A percentile compares a stretch with the other conserved stretches of the same genome.
Conservation (phyloP, 2,888 invertebrate species). For the Tinea pellionella region DNA sequence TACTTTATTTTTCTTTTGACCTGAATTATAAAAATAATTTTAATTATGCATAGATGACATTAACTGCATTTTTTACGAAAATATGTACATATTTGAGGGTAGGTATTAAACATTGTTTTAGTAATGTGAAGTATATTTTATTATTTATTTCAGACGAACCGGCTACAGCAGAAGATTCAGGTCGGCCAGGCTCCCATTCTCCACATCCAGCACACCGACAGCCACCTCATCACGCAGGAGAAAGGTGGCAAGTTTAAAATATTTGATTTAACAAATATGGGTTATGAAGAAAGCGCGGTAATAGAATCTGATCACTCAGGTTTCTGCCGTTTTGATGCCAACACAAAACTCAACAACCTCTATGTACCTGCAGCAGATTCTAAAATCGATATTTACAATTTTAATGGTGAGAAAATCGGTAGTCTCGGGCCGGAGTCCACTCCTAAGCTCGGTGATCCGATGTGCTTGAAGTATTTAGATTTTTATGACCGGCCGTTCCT, state of each 20-base stretch:
- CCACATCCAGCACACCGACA: constrained; percentile 70
- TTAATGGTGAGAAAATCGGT: constrained; percentile 52
- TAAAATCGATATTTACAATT: constrained; percentile 59
- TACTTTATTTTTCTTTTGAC: not conserved
- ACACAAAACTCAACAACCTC: constrained; percentile 71
- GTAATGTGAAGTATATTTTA: too few species aligned
- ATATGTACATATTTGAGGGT: too few species aligned
- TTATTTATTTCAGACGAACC: constrained; percentile 71
- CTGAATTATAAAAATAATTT: not conserved
- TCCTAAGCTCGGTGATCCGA: constrained; percentile 71
- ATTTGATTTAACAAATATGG: constrained; percentile 71
- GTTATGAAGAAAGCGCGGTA: constrained; percentile 68
- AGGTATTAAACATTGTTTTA: too few species aligned
- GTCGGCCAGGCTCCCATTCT: constrained; percentile 74
- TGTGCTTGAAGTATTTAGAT: constrained; percentile 70
- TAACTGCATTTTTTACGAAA: too few species aligned
- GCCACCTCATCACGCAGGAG: constrained; percentile 77
- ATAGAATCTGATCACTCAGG: constrained; percentile 74
- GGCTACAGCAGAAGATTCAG: constrained; percentile 74
- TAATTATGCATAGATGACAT: too few species aligned
- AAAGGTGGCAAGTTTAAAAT: constrained; percentile 78
- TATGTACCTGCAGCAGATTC: constrained; percentile 75
- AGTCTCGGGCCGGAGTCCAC: constrained; percentile 44
- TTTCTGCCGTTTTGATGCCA: constrained; percentile 76
- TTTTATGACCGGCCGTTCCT: constrained; percentile 66